Evolutionary conservation across 2,888 invertebrate species (phyloP).

Genomic region (Candidula unifasciata): DNA sequence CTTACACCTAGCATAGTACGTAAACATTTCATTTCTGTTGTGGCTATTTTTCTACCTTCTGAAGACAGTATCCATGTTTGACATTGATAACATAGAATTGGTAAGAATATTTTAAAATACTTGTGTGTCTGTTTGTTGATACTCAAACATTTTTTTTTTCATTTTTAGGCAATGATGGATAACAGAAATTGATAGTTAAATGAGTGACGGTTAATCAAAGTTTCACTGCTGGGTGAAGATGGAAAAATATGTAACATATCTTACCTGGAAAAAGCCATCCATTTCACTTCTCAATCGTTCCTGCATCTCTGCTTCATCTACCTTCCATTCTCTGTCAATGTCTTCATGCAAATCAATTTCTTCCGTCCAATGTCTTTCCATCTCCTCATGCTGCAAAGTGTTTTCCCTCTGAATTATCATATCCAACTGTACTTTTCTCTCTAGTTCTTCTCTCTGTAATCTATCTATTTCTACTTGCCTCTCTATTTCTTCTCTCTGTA

Average conservation of each 20-base stretch:
- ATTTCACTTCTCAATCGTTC: constrained; percentile 51
- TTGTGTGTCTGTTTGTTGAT: no score
- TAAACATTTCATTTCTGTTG: no score
- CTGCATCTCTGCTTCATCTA: constrained; percentile 29
- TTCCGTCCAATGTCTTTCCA: constrained; percentile 44
- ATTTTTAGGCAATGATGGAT: no score
- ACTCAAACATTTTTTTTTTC: no score
- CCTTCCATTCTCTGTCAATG: constrained; percentile 46
- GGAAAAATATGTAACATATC: background rate
- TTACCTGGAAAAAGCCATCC: constrained; percentile 41
- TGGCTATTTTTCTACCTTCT: no score
- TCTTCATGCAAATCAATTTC: constrained; percentile 32
- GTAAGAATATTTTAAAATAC: no score
- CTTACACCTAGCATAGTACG: no score
- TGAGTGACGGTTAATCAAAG: no score
- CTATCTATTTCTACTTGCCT: constrained; percentile 33
- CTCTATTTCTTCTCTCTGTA: constrained; percentile 29
- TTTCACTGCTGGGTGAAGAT: no score
- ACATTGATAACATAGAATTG: no score
- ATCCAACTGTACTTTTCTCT: background rate
- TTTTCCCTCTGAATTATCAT: background rate
- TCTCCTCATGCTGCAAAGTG: constrained; percentile 47
- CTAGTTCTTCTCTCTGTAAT: background rate
- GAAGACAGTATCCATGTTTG: no score
- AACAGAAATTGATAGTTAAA: no score